Conservation (phyloP, 2,113 vertebrate species). For the Callaeas wilsoni region DNA sequence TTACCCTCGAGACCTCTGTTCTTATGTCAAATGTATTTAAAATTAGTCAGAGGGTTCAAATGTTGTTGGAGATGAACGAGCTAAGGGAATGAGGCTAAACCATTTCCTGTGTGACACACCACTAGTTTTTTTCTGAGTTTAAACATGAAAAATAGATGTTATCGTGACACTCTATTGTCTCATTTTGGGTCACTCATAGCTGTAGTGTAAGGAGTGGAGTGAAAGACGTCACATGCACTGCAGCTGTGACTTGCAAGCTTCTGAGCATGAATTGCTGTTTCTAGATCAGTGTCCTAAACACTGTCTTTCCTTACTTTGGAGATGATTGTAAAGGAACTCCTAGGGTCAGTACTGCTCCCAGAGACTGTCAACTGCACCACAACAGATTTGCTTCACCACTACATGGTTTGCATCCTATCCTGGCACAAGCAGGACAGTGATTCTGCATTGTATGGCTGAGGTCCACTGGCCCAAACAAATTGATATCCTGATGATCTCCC, state of each 20-base stretch:
- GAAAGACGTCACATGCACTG: background rate
- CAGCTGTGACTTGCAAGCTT: background rate
- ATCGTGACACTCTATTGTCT: background rate
- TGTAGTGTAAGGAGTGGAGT: background rate
- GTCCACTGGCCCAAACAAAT: background rate
- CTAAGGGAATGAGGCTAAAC: background rate
- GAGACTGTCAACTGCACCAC: background rate
- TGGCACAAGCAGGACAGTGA: background rate
- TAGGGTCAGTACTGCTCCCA: background rate
- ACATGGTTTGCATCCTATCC: background rate
- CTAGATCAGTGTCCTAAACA: background rate
- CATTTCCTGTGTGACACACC: background rate
- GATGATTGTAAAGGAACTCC: background rate
- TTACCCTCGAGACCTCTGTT: background rate
- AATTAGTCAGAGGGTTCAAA: background rate
- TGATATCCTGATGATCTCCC: fast-evolving
- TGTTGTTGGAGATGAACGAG: background rate
- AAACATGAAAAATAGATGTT: background rate
- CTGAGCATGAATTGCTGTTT: background rate
- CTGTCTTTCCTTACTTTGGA: background rate
- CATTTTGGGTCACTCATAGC: background rate
- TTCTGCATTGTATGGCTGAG: background rate
- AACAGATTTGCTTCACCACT: background rate
- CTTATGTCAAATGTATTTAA: background rate
- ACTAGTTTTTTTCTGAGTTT: background rate